Evolutionary conservation across 2,888 invertebrate species (phyloP), one percentile per base, ranked within the genome.

Genomic region (Subacronicta megacephala): DNA sequence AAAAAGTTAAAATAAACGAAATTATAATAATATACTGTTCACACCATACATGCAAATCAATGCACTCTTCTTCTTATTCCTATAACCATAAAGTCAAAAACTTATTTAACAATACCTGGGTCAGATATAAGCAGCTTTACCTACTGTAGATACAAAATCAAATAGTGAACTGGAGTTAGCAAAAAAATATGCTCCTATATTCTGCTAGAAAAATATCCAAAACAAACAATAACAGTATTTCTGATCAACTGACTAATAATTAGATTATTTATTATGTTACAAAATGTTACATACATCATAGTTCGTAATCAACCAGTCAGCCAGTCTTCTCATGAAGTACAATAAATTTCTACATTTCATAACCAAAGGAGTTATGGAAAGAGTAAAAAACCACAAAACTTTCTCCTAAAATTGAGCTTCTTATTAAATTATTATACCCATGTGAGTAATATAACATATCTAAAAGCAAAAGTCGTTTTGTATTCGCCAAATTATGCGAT

Each of bases 321-420:
- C 29, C 41, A n/a, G 23, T n/a, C 29, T 13, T 46, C 10, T 35
- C 23, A n/a, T 4, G 10, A 36, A 13, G 40, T 33, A 20, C 12
- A n/a, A n/a, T 37, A 55, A 49, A 66, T 65, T 61, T 65, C 62
- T 61, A 50, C 15, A 47, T 55, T 50, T 43, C 37, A 17, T 55
- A 46, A 42, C 16, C 42, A 60, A 45, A 50, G 31, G 47, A 38
- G 12, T 23, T 16, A 17, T 12, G 37, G 16, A 41, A 31, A 13
- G 1, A 35, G n/a, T 5, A 1, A 31, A n/a, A 31, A 31, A 31
- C 31, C n/a, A 35, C 15, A 12, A 2, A 29, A 61, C 67, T 67
- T 65, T 65, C 67, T 50, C 67, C 16, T 38, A 2, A 15, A 36
- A 2, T n/a, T n/a, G n/a, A n/a, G n/a, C n/a, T n/a, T n/a, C n/a